Base-by-base conservation (phyloP, 1,140 invertebrate genomes). In the Monomorium pharaonis region DNA sequence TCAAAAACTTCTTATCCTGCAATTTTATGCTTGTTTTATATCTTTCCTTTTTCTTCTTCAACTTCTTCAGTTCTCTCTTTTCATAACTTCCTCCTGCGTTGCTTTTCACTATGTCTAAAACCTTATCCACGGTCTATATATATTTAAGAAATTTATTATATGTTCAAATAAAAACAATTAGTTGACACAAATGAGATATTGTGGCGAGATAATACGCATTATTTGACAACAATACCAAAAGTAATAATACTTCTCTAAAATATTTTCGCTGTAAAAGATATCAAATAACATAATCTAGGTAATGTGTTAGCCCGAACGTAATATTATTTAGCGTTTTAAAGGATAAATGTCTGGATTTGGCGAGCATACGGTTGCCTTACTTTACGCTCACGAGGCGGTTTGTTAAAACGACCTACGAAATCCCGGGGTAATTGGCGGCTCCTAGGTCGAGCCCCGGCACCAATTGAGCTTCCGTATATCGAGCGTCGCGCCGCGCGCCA, bases 401-500 rank as follows among this genome's bases (percentile, higher is more conserved):
- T 47, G 62, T 78, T 65, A 56, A 74, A 78, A 60, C n/a, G 75
- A 78, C 2, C 47, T 47, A 56, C 33, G 74, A 85, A 84, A 75
- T 84, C 56, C 56, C 33, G 44, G 27, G 30, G 18, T 70, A 85
- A 70, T 85, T 78, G 84, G 60, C 33, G 51, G 21, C 18, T n/a
- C 47, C 33, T 5, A 21, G n/a, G 16, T 27, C 33, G 24, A 27
- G 12, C 56, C 21, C 12, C 44, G 47, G 72, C 62, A 24, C 37
- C 78, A 83, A 83, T 84, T 84, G 78, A 60, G 62, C 70, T 84
- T 84, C 85, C 70, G 63, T 60, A 74, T 65, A 86, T 84, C 67
- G 77, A 81, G 62, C 85, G 30, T 65, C 60, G 44, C 65, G 37
- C 44, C 78, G 60, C 37, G 6, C 51, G 6, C 47, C 14, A 18